phyloP scores from a whole-genome alignment of 1,140 invertebrate species.

The Marisa cornuarietis region DNA sequence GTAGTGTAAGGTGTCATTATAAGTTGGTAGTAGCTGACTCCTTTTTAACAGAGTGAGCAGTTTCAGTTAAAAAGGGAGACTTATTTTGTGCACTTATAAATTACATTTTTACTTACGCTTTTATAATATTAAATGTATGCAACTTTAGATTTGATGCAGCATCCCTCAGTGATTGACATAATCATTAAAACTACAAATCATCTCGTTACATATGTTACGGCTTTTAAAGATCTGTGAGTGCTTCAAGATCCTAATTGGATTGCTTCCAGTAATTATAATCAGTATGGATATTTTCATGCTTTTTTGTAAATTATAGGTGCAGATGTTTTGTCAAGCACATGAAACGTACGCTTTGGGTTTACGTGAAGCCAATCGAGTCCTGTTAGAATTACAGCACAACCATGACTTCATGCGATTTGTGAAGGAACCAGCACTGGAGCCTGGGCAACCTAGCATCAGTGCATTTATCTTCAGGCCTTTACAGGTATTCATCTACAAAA shows the following conservation, averaged over 20 bases:
- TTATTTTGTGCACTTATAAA: no score
- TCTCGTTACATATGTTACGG: no score
- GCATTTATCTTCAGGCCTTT: conserved; percentile 55
- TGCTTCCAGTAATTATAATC: no score
- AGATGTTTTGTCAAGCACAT: conserved; percentile 60
- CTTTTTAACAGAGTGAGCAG: no score
- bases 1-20: no score
- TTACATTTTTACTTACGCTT: no score
- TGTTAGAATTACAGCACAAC: conserved; percentile 45
- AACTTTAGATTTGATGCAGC: no score
- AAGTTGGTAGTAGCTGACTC: no score
- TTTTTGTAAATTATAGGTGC: conserved; percentile 39
- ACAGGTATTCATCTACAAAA: conserved; percentile 7
- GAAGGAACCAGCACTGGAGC: conserved; percentile 41
- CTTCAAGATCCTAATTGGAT: not conserved
- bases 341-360: conserved; percentile 56
- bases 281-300: not conserved
- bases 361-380: conserved; percentile 42
- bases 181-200: no score
- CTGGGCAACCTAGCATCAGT: conserved; percentile 51
- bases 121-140: no score
- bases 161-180: no score
- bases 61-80: no score
- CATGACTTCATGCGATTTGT: conserved; percentile 57
- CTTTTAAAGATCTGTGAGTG: not conserved